Evolutionary conservation across 2,113 vertebrate species (phyloP).

Genomic region (Urocynchramus pylzowi): DNA sequence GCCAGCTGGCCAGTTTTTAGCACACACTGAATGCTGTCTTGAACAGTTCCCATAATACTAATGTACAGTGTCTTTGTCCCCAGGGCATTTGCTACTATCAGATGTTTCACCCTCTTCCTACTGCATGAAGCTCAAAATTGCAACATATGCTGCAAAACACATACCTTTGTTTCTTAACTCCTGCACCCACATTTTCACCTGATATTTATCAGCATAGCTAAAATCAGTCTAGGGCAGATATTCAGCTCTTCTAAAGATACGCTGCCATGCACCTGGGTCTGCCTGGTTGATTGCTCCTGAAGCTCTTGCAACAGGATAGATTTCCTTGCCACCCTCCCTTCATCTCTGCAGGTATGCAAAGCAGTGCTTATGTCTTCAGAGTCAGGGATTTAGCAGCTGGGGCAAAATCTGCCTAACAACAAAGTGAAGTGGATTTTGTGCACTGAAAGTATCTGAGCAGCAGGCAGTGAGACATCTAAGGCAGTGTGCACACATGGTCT

Average conservation of each 20-base stretch:
- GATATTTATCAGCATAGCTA: constrained; percentile 20
- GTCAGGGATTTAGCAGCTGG: not conserved
- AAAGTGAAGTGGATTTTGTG: not conserved
- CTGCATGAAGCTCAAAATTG: constrained; percentile 22
- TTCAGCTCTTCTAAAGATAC: not conserved
- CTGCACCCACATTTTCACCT: not conserved
- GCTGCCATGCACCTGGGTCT: not conserved
- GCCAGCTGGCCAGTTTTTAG: not conserved
- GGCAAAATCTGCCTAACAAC: not conserved
- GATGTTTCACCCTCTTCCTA: constrained; percentile 35
- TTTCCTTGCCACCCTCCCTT: not conserved
- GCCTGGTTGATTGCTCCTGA: not conserved
- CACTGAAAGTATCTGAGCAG: not conserved
- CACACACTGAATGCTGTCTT: not conserved
- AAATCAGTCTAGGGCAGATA: constrained; percentile 28
- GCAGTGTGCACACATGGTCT: accelerated
- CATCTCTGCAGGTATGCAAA: not conserved
- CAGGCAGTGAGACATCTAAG: not conserved
- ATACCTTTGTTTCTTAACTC: constrained; percentile 42
- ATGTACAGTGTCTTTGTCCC: not conserved
- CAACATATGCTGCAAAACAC: constrained; percentile 44
- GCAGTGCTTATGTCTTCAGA: not conserved
- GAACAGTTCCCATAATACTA: constrained; percentile 40
- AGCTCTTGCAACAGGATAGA: not conserved
- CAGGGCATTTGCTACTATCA: constrained; percentile 9